These are phyloP conservation scores for Poeciliopsis infans DNA, from an alignment of 2,797 vertebrate species.

Conservation along the genomic window DNA sequence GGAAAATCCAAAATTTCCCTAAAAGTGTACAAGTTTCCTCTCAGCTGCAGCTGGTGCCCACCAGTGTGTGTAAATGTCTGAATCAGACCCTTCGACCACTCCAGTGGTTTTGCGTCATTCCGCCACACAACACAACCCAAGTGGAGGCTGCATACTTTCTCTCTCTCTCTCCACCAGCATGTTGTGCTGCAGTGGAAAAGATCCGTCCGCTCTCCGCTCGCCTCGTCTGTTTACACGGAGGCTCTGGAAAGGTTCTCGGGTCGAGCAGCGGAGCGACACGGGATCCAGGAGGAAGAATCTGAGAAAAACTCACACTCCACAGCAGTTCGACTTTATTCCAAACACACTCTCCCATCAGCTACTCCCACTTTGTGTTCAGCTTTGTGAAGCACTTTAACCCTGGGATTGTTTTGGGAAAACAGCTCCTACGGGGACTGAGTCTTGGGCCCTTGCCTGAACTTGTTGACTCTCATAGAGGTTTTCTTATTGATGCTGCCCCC, in stretches of 20 bases:
- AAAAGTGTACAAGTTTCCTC: not conserved
- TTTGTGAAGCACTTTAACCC: slow-evolving; percentile 38
- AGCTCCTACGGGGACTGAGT: slow-evolving; percentile 55
- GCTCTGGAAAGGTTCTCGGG: slow-evolving; percentile 39
- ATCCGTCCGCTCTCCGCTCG: slow-evolving; percentile 31
- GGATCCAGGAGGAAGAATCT: slow-evolving; percentile 51
- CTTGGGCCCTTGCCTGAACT: slow-evolving; percentile 73
- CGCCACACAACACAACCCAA: slow-evolving; percentile 40
- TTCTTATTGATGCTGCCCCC: slow-evolving; percentile 72
- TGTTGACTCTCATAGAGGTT: slow-evolving; percentile 67
- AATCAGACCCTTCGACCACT: slow-evolving; percentile 43
- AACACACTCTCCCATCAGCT: slow-evolving; percentile 41
- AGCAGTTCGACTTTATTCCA: slow-evolving; percentile 32
- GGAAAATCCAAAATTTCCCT: not conserved
- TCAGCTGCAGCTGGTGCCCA: not conserved
- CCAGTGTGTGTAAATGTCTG: slow-evolving; percentile 25
- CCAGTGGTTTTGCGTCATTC: slow-evolving; percentile 58
- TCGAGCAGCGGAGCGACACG: slow-evolving; percentile 37
- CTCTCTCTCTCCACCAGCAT: slow-evolving; percentile 26
- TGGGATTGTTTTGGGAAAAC: slow-evolving; percentile 58
- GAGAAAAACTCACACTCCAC: slow-evolving; percentile 51
- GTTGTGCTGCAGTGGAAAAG: slow-evolving; percentile 32
- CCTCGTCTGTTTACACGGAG: slow-evolving; percentile 36
- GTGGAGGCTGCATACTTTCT: slow-evolving; percentile 27
- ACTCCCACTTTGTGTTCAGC: slow-evolving; percentile 30